phyloP scores from a whole-genome alignment of 1,140 invertebrate genomes.

The Nephotettix cincticeps region DNA sequence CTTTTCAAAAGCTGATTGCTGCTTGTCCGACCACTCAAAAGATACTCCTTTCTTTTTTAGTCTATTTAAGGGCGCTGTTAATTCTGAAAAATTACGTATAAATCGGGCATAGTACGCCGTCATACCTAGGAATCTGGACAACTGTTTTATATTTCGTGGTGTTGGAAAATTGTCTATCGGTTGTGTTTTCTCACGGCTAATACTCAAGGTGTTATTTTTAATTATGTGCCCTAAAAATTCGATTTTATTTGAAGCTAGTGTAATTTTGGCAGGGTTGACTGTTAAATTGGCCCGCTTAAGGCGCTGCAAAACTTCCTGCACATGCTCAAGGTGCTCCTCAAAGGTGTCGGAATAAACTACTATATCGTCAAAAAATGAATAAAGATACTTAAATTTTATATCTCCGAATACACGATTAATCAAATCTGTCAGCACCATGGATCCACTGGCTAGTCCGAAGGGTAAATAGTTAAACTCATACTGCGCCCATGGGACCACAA shows the following conservation, averaged over 20 bases:
- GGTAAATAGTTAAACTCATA: not conserved
- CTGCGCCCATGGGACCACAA: not conserved
- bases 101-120: not conserved
- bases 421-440: not conserved
- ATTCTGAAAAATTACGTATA: not conserved
- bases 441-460: not conserved
- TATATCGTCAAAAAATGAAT: not conserved
- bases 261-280: not conserved
- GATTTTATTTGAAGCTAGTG: not conserved
- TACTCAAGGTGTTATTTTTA: not conserved
- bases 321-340: not conserved
- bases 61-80: not conserved
- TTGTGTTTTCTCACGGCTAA: not conserved
- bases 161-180: not conserved
- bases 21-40: not conserved
- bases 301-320: not conserved
- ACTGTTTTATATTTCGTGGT: not conserved
- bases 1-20: not conserved
- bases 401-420: not conserved
- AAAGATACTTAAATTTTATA: conserved; percentile 3
- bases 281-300: not conserved
- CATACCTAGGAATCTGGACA: not conserved
- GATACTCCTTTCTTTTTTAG: not conserved
- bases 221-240: not conserved
- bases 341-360: not conserved